Base-by-base conservation (phyloP, 2,888 invertebrate genomes). In the Bellardia pandia region DNA sequence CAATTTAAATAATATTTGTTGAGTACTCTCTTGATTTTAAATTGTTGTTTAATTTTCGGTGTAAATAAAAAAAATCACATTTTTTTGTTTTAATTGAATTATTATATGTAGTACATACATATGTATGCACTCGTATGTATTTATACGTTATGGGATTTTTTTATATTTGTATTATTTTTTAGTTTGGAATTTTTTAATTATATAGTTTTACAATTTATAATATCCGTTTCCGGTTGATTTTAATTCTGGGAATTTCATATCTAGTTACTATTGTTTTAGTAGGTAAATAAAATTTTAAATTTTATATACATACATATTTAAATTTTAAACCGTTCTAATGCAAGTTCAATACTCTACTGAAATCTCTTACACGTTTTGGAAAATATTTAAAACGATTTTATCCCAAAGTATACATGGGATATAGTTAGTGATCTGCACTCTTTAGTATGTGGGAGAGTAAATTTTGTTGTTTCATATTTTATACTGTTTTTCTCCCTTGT, bases 281-380 rank as follows among this genome's bases (percentile, higher is more conserved):
- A 60, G 13, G 51, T 74, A 23, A 37, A 42, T 33, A 74, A 42
- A 33, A 13, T n/a, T 71, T 53, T 33, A 2, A 4, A 11, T 40
- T 58, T 37, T 48, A 45, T 62, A 2, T 11, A 11, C 33, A 45
- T n/a, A n/a, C n/a, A n/a, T n/a, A n/a, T 9, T 37, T 5, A 66
- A 56, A 23, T 68, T 60, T 72, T 30, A 13, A 62, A 62, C 85
- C 77, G 77, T 75, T 85, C 69, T 75, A 74, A 81, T 60, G 40
- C 40, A 81, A 71, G 69, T 75, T 81, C 48, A 48, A 74, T 74
- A 68, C 69, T 69, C 62, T 69, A 87, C 87, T 87, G 56, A 85
- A 81, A 71, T 68, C 74, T 37, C 0, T 53, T 51, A 33, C 7
- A 23, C 40, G 4, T 62, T 69, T 71, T 37, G 5, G n/a, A 58